phyloP scores from a whole-genome alignment of 37 sponge, comb jelly and placozoan genomes.

The Theonella swinhoei region DNA sequence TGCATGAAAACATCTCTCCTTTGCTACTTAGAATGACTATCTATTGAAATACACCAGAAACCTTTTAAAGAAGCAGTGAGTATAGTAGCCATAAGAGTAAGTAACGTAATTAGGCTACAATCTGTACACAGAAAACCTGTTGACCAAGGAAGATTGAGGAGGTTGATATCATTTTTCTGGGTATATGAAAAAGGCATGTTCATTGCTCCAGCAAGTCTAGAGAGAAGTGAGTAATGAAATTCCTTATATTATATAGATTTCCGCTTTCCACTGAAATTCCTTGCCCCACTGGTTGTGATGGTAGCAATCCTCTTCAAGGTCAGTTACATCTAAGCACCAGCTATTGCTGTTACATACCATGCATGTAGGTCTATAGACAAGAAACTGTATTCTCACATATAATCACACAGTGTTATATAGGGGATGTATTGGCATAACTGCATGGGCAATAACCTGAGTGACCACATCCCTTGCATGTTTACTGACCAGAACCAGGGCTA shows the following conservation, averaged over 20 bases:
- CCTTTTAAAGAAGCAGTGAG: background rate
- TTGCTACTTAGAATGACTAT: background rate
- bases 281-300: slow-evolving; percentile 7
- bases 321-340: too few relatives aligned
- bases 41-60: background rate
- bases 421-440: too few relatives aligned
- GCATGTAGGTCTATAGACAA: too few relatives aligned
- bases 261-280: slow-evolving; percentile 17
- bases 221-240: too few relatives aligned
- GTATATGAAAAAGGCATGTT: background rate
- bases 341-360: background rate
- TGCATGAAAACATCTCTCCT: too few relatives aligned
- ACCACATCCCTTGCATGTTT: too few relatives aligned
- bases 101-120: background rate
- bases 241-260: slow-evolving; percentile 6
- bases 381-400: too few relatives aligned
- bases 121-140: background rate
- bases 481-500: too few relatives aligned
- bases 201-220: too few relatives aligned
- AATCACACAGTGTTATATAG: too few relatives aligned
- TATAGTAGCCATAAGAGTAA: too few relatives aligned
- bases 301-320: slow-evolving; percentile 3
- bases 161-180: background rate
- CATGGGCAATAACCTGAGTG: too few relatives aligned
- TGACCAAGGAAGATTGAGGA: background rate